Base-by-base conservation (phyloP, 64 coral and sea anemone genomes). In the Platygyra sinensis region DNA sequence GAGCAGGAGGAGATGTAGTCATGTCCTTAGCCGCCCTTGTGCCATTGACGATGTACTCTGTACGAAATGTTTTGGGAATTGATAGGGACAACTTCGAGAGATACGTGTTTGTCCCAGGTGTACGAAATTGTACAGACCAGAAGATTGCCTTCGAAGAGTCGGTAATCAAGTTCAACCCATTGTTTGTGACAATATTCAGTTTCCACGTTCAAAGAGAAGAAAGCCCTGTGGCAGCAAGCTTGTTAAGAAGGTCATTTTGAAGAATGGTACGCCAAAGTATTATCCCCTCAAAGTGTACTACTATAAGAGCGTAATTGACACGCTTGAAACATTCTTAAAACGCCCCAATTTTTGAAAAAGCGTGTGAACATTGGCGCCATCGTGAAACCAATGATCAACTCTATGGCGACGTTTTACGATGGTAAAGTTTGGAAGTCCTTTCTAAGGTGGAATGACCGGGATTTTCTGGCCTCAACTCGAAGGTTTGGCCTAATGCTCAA, bases 371-470 rank as follows among this genome's bases (percentile, higher is more conserved):
- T 15, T 91, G 89, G 89, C 22, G 72, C 18, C 62, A 1, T 7
- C 60, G 89, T 49, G 30, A 0, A 15, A 55, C 76, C 0, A 10
- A 76, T 49, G 74, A 76, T 33, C 33, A 33, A 76, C 33, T 76
- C 46, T 69, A 72, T 73, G 46, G 28, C 13, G 84, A 87, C 42
- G 67, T 87, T 52, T 72, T 93, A 71, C 27, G 84, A 74, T 72
- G 84, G 84, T 72, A 38, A 87, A 39, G 69, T 87, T 51, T 87
- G 84, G 84, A 87, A 87, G 12, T 72, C 22, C 33, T 87, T 87
- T 46, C 13, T 27, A 22, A 38, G 72, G 24, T 72, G 72, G 22
- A 69, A 73, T 28, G 84, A 42, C 38, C 22, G 51, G 3, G 67
- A 73, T 20, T 87, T 87, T 69, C 46, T 87, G 29, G 54, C 39